Evolutionary conservation across 2,888 invertebrate genomes (phyloP).

Genomic region (Archips xylosteana): DNA sequence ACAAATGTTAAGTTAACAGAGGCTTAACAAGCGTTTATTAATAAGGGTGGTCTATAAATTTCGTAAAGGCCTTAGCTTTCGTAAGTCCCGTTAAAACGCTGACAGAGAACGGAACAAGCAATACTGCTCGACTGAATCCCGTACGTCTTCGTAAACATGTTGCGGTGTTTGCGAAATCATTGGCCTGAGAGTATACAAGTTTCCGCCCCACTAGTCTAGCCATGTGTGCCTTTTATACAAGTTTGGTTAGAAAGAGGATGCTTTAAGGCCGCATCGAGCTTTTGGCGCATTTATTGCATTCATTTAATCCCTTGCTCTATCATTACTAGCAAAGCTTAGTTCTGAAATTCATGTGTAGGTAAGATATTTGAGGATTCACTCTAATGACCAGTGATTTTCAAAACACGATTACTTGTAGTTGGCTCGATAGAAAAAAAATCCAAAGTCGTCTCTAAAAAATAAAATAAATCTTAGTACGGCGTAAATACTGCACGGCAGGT

Average conservation of each 20-base stretch:
- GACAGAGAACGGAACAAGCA: conserved; percentile 18
- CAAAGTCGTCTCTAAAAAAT: no score
- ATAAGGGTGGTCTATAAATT: not conserved
- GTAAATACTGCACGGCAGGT: no score
- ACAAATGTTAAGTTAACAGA: no score
- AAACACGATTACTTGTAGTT: no score
- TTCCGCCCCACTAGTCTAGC: not conserved
- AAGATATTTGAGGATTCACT: no score
- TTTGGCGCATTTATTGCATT: no score
- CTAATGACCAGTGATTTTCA: no score
- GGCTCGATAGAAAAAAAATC: no score
- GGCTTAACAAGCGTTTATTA: not conserved
- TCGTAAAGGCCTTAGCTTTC: conserved; percentile 7
- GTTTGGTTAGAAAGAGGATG: not conserved
- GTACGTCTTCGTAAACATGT: conserved; percentile 25
- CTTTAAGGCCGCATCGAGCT: not conserved
- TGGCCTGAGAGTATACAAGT: not conserved
- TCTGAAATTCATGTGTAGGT: no score
- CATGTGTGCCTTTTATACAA: not conserved
- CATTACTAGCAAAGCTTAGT: no score
- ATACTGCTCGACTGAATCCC: conserved; percentile 8
- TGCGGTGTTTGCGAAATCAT: conserved; percentile 24
- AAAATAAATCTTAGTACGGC: no score
- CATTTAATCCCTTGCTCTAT: no score
- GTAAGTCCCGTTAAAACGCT: conserved; percentile 27